Evolutionary conservation across 2,888 invertebrate species (phyloP).

Genomic region (Gastracanthus pulcherrimus): DNA sequence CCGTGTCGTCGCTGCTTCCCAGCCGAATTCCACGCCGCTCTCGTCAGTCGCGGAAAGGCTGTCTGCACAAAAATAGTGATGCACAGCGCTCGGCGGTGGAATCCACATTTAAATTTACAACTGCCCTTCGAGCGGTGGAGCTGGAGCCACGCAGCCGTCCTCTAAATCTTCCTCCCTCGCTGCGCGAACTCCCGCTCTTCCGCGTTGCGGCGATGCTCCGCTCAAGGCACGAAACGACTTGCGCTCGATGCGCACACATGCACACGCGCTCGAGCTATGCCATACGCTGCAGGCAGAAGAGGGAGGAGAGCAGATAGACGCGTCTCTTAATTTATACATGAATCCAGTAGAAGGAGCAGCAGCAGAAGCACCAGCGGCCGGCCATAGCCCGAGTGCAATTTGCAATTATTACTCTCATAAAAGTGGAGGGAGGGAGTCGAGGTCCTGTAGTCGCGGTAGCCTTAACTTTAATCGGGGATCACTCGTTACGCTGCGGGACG

Average conservation of each 20-base stretch:
- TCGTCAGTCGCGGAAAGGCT: not conserved
- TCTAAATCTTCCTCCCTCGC: slow-evolving; percentile 25
- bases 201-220: slow-evolving; percentile 1
- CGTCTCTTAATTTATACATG: slow-evolving; percentile 65
- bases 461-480: slow-evolving; percentile 42
- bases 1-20: too few species aligned
- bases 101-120: slow-evolving; percentile 9
- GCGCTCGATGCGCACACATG: not conserved
- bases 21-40: not conserved
- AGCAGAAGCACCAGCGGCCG: slow-evolving; percentile 16
- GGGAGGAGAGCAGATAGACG: not conserved
- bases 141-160: not conserved
- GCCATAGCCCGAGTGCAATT: slow-evolving; percentile 61
- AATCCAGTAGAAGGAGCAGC: slow-evolving; percentile 58
- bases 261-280: not conserved
- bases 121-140: slow-evolving; percentile 18
- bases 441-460: not conserved
- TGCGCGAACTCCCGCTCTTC: not conserved
- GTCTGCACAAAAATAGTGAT: not conserved
- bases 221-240: not conserved
- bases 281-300: too few species aligned
- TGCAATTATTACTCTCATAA: slow-evolving; percentile 65
- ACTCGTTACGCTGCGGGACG: slow-evolving; percentile 5
- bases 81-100: too few species aligned
- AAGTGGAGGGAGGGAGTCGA: slow-evolving; percentile 13